A percentile compares a stretch with the other conserved stretches of the same genome.
phyloP scores from a whole-genome alignment of 2,113 vertebrate genomes.

The Coryphaenoides rupestris region DNA sequence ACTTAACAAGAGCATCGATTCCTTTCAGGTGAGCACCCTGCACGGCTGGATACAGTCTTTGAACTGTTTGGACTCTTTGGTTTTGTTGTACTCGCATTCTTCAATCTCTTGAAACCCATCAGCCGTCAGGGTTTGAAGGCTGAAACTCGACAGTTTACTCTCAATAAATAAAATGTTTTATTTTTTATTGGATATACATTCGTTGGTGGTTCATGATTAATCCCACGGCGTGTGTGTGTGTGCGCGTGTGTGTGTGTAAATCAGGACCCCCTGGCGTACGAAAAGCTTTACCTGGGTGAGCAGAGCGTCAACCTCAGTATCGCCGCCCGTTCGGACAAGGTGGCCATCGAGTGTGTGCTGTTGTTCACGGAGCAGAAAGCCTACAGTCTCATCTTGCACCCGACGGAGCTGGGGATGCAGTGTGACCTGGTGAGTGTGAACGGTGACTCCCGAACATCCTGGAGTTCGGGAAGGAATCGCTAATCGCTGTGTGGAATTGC shows the following conservation, averaged over 20 bases:
- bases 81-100: too few species aligned
- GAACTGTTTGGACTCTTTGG: neutral
- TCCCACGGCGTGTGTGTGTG: neutral
- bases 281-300: slow-evolving; percentile 65
- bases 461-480: neutral
- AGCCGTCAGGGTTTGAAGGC: too few species aligned
- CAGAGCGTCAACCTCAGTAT: slow-evolving; percentile 58
- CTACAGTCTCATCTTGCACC: slow-evolving; percentile 80
- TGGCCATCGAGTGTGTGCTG: slow-evolving; percentile 41
- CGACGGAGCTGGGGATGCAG: slow-evolving; percentile 33
- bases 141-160: too few species aligned
- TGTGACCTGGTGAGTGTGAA: slow-evolving; percentile 81
- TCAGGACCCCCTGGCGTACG: slow-evolving; percentile 81
- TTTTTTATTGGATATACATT: too few species aligned
- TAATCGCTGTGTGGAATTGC: too few species aligned
- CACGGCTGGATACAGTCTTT: neutral
- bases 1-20: slow-evolving; percentile 64
- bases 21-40: slow-evolving; percentile 72
- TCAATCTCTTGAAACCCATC: too few species aligned
- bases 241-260: slow-evolving; percentile 8
- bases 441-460: neutral
- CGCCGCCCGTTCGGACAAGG: slow-evolving; percentile 38
- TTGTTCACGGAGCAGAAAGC: slow-evolving; percentile 61
- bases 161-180: too few species aligned
- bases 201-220: too few species aligned